Conservation (phyloP, 2,113 vertebrate genomes). For the Neomonachus schauinslandi region DNA sequence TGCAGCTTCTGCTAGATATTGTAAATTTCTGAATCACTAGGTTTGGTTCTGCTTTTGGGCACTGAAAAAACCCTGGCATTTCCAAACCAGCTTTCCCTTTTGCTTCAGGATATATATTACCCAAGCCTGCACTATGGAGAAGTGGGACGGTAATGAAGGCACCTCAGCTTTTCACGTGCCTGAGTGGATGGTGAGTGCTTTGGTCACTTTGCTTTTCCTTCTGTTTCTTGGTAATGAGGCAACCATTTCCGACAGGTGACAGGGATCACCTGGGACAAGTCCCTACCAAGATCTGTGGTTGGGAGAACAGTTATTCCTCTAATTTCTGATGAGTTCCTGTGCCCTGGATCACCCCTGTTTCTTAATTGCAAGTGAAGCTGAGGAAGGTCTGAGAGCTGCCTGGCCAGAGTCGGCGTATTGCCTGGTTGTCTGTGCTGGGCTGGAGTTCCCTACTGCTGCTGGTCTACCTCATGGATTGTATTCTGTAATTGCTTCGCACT, state of each 20-base stretch:
- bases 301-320: background rate
- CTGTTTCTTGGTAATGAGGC: constrained; percentile 54
- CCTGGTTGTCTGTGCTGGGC: background rate
- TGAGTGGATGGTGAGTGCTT: constrained; percentile 87
- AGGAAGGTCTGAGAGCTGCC: background rate
- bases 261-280: background rate
- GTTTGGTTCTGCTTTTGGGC: constrained; percentile 16
- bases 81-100: constrained; percentile 50
- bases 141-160: constrained; percentile 76
- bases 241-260: constrained; percentile 19
- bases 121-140: constrained; percentile 75
- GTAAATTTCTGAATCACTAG: background rate
- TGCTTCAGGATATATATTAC: constrained; percentile 49
- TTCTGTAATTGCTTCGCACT: constrained; percentile 18
- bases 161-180: constrained; percentile 86
- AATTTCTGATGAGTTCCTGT: constrained; percentile 4
- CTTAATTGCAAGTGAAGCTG: background rate
- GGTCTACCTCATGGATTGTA: too few species aligned
- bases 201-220: constrained; percentile 45
- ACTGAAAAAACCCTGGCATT: background rate
- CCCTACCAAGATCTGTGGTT: background rate
- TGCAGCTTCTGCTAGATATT: background rate
- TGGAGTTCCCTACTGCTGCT: background rate
- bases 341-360: background rate
- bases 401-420: background rate